These are phyloP conservation scores for Stenodera caucasica DNA, from an alignment of 2,888 invertebrate species.

Conservation along the genomic window DNA sequence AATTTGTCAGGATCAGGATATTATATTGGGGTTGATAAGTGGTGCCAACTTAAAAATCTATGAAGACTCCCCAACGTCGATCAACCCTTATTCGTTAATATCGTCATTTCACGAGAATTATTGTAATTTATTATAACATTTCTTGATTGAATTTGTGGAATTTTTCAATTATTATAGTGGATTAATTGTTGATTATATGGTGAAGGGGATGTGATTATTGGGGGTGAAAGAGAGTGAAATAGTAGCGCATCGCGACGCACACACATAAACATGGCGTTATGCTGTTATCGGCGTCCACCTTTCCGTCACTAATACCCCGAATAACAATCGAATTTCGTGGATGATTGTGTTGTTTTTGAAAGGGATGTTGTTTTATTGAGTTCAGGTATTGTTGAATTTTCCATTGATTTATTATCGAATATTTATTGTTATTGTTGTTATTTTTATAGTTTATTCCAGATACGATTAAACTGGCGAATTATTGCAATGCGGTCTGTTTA, in stretches of 20 bases:
- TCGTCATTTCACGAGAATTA: too few species aligned
- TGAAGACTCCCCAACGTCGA: too few species aligned
- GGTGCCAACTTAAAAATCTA: conserved; percentile 1
- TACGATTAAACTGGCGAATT: conserved; percentile 37
- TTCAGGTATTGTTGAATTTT: neutral
- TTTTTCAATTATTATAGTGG: neutral
- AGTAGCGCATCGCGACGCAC: conserved; percentile 21
- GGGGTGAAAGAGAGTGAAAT: conserved; percentile 1
- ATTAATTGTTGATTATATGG: neutral
- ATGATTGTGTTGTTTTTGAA: neutral
- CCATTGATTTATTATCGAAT: neutral
- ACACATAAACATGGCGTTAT: conserved; percentile 54
- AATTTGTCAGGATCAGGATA: neutral
- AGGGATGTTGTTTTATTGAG: neutral
- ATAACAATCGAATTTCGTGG: neutral
- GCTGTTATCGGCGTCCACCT: conserved; percentile 49
- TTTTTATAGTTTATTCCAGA: conserved; percentile 26
- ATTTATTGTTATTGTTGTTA: conserved; percentile 11
- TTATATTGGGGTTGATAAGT: conserved; percentile 3
- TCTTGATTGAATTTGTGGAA: neutral
- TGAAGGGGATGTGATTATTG: neutral
- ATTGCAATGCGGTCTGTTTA: conserved; percentile 37
- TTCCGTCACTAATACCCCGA: conserved; percentile 21
- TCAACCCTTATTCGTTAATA: too few species aligned
- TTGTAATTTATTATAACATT: too few species aligned